Percentiles rank a stretch among this genome's conserved stretches.
These are phyloP conservation scores for Lepidurus arcticus DNA, from an alignment of 1,140 invertebrate species.

Conservation along the genomic window DNA sequence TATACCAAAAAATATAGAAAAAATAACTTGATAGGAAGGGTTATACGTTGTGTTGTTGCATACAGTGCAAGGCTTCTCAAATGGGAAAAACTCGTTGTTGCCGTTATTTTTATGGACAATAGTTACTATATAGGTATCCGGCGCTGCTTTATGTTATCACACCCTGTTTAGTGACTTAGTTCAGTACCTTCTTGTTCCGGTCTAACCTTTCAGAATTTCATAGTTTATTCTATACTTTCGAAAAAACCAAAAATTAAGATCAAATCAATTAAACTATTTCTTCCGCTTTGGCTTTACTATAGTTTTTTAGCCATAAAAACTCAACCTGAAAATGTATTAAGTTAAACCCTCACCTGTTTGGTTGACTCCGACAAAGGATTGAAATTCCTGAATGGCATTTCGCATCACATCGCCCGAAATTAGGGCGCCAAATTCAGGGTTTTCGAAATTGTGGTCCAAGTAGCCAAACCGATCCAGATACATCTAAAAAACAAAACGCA, in stretches of 20 bases:
- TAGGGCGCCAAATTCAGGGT: slow-evolving; percentile 64
- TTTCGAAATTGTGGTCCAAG: slow-evolving; percentile 61
- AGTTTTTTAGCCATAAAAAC: background rate
- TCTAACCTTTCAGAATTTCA: background rate
- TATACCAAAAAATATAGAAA: background rate
- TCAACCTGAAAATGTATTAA: background rate
- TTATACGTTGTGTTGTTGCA: background rate
- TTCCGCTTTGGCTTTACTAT: background rate
- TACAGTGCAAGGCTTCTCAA: background rate
- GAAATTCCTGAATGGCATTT: slow-evolving; percentile 73
- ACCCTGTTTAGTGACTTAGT: background rate
- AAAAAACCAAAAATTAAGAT: background rate
- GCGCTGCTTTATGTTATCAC: slow-evolving; percentile 8
- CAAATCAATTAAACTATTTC: background rate
- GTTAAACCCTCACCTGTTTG: slow-evolving; percentile 58
- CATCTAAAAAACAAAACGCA: slow-evolving; percentile 60
- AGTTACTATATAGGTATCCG: background rate
- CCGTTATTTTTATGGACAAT: background rate
- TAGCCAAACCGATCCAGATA: slow-evolving; percentile 84
- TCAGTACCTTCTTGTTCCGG: slow-evolving; percentile 7
- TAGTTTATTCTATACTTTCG: background rate
- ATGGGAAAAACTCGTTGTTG: slow-evolving; percentile 3
- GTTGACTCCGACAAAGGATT: slow-evolving; percentile 79
- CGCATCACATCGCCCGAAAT: slow-evolving; percentile 56
- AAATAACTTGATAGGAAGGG: background rate